Evolutionary conservation across 2,888 invertebrate species (phyloP).

Genomic region (Tipula vernalis): DNA sequence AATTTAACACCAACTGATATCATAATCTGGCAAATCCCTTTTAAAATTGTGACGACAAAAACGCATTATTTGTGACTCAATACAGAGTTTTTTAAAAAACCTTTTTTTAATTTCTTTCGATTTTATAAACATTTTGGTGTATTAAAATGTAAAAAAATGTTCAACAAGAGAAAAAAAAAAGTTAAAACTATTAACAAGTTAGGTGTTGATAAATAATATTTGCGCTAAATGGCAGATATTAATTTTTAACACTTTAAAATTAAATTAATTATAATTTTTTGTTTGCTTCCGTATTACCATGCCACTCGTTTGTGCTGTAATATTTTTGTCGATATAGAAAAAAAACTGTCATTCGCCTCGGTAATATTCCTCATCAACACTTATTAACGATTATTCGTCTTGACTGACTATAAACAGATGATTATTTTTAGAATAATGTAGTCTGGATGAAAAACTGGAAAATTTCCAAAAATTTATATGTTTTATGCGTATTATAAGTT

Average conservation of each 20-base stretch:
- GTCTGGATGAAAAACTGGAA: neutral
- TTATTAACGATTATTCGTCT: neutral
- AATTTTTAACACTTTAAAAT: neutral
- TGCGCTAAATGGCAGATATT: neutral
- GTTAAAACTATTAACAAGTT: neutral
- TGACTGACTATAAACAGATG: neutral
- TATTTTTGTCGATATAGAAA: neutral
- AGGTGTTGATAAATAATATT: neutral
- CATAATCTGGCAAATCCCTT: neutral
- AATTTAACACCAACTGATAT: neutral
- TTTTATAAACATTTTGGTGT: neutral
- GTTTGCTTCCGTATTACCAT: neutral
- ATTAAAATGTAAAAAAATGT: neutral
- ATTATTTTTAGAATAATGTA: neutral
- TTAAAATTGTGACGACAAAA: neutral
- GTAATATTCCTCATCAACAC: neutral
- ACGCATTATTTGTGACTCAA: neutral
- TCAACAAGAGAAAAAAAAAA: neutral
- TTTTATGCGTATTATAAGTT: neutral
- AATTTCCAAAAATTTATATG: neutral
- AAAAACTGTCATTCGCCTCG: neutral
- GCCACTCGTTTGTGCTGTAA: neutral
- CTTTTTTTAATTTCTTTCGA: neutral
- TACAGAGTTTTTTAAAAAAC: neutral
- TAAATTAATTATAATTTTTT: neutral